A percentile compares a stretch with the other conserved stretches of the same genome.
Conservation (phyloP, 2,797 vertebrate genomes). For the Linurgus olivaceus region DNA sequence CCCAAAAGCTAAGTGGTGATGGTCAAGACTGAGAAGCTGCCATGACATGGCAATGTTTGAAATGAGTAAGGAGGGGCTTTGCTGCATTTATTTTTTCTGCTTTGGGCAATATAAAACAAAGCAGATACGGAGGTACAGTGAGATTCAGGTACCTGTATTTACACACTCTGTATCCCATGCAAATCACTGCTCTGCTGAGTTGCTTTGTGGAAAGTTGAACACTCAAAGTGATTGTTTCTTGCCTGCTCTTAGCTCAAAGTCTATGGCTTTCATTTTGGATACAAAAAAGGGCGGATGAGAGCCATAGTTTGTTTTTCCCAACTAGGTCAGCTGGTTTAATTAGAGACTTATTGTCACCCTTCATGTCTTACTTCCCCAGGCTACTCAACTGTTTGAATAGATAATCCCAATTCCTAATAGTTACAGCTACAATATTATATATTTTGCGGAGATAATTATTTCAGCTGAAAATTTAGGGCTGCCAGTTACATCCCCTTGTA, state of each 20-base stretch:
- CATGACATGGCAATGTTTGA: neutral
- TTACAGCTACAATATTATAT: constrained; percentile 6
- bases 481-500: neutral
- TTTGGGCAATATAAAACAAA: neutral
- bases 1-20: neutral
- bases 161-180: neutral
- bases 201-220: neutral
- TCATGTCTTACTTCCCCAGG: neutral
- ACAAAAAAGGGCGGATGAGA: neutral
- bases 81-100: neutral
- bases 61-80: neutral
- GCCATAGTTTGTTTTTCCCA: constrained; percentile 1
- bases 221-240: neutral
- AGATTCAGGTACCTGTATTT: neutral
- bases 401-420: constrained; percentile 52
- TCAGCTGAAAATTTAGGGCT: neutral
- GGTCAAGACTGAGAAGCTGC: neutral
- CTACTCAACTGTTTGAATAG: constrained; percentile 25
- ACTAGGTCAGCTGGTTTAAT: constrained; percentile 40
- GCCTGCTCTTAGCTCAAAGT: neutral
- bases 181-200: neutral
- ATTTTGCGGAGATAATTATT: constrained; percentile 21
- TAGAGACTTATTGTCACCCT: neutral
- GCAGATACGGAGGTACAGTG: neutral
- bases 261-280: neutral